phyloP scores from a whole-genome alignment of 2,113 vertebrate genomes.

The Pipa parva region DNA sequence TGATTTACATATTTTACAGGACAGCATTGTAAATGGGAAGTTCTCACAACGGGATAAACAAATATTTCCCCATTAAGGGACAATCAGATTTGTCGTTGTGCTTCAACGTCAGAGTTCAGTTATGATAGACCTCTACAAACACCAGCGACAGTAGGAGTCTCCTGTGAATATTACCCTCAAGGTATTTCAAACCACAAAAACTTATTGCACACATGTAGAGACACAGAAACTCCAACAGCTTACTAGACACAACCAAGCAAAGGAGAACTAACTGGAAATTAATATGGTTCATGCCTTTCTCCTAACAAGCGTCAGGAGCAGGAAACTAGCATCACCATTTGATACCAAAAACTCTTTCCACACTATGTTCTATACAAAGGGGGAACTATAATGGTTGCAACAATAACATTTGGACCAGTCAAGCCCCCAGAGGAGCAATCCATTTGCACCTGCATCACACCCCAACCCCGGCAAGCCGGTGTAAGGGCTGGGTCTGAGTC shows the following conservation, averaged over 20 bases:
- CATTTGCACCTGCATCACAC: too few species aligned
- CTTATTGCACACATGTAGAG: conserved; percentile 33
- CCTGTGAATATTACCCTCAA: conserved; percentile 10
- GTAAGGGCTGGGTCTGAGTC: too few species aligned
- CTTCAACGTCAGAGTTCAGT: conserved; percentile 26
- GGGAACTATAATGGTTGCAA: too few species aligned
- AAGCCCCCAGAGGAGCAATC: too few species aligned
- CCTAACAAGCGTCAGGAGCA: conserved; percentile 3
- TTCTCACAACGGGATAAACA: too few species aligned
- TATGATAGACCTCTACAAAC: conserved; percentile 15
- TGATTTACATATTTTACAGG: too few species aligned
- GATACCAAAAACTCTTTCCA: not conserved
- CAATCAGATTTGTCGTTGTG: too few species aligned
- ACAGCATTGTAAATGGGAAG: too few species aligned
- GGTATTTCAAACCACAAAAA: conserved; percentile 25
- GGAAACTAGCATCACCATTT: not conserved
- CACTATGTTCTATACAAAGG: too few species aligned
- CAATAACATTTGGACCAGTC: too few species aligned
- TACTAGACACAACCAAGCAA: conserved; percentile 27
- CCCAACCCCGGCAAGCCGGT: too few species aligned
- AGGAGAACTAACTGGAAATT: conserved; percentile 30
- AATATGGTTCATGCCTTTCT: conserved; percentile 18
- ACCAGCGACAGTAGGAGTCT: conserved; percentile 10
- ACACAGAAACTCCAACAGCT: conserved; percentile 29
- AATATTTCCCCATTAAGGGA: too few species aligned